These are phyloP conservation scores for Pitta sordida DNA, from an alignment of 2,113 vertebrate genomes.

Conservation along the genomic window DNA sequence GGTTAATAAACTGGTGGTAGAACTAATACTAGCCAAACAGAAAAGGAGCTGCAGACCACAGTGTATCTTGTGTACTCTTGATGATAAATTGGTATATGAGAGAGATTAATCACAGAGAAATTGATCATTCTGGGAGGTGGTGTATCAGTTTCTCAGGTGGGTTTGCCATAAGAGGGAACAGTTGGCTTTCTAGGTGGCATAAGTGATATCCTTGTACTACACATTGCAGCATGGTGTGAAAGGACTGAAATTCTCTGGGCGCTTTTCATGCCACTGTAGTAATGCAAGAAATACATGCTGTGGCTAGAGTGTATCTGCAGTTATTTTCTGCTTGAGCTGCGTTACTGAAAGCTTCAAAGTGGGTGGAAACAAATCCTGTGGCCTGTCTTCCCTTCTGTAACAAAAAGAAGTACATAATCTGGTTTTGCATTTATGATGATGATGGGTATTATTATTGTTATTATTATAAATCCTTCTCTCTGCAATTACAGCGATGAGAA, in stretches of 20 bases:
- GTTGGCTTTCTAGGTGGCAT: neutral
- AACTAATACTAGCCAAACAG: neutral
- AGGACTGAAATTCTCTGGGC: neutral
- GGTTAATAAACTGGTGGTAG: neutral
- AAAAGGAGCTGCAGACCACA: neutral
- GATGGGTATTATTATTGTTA: neutral
- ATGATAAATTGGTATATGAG: neutral
- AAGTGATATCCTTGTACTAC: neutral
- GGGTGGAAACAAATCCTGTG: neutral
- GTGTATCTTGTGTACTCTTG: neutral
- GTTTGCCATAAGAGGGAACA: neutral
- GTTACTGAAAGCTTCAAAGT: neutral
- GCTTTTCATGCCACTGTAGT: neutral
- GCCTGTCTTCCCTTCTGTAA: neutral
- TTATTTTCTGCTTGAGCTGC: neutral
- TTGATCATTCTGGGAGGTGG: neutral
- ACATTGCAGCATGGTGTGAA: neutral
- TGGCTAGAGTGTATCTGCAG: neutral
- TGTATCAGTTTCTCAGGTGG: neutral
- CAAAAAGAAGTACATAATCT: neutral
- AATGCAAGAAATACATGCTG: neutral
- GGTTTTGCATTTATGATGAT: neutral
- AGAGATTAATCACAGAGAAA: neutral
- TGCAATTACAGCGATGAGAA: neutral
- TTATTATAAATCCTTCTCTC: neutral